These are phyloP conservation scores for Icerya purchasi DNA, from an alignment of 2,888 invertebrate species.

Conservation along the genomic window DNA sequence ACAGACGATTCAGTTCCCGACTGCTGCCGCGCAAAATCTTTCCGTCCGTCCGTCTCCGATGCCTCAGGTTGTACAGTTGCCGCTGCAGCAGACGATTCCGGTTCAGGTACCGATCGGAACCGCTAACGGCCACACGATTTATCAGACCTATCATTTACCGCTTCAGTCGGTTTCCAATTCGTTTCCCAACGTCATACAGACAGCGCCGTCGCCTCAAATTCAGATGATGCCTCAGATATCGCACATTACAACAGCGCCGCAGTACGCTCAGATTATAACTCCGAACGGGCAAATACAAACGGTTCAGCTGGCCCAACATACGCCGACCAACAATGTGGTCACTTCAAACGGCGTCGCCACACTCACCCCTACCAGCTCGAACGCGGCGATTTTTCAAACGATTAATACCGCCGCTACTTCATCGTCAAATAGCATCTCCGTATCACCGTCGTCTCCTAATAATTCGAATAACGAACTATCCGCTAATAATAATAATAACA, in stretches of 20 bases:
- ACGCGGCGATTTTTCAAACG: neutral
- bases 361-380: neutral
- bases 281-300: constrained; percentile 76
- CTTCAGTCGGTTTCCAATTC: constrained; percentile 49
- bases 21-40: constrained; percentile 42
- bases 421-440: too few relatives aligned
- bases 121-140: constrained; percentile 75
- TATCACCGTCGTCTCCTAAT: too few relatives aligned
- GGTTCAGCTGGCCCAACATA: constrained; percentile 44
- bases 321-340: constrained; percentile 5
- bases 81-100: constrained; percentile 52
- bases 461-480: constrained; percentile 11
- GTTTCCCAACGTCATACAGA: constrained; percentile 35
- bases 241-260: constrained; percentile 42
- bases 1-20: constrained; percentile 45
- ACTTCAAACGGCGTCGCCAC: constrained; percentile 1
- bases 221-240: constrained; percentile 67
- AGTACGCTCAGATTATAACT: constrained; percentile 63
- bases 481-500: too few relatives aligned
- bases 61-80: constrained; percentile 39
- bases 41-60: constrained; percentile 36
- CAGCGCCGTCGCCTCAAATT: constrained; percentile 28
- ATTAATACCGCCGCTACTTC: too few relatives aligned
- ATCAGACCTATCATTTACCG: constrained; percentile 87
- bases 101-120: constrained; percentile 77